Conservation (phyloP, 1,140 invertebrate genomes). For the Aphaenogaster floridana region DNA sequence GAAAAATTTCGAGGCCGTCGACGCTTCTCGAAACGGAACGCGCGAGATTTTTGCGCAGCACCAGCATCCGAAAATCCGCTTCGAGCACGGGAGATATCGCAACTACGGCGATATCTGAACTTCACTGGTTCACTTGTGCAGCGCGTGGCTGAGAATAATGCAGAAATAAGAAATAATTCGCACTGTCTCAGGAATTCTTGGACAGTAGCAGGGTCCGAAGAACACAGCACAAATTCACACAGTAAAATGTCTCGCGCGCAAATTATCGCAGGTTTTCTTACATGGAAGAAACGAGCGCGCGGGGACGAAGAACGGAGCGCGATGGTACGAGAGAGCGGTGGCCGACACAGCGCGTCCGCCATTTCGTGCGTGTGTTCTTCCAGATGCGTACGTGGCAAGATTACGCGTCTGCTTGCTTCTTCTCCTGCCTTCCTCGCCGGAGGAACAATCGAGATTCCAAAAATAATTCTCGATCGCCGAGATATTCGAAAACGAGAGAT, state of each 20-base stretch:
- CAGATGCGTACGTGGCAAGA: constrained; percentile 57
- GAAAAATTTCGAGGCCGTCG: neutral
- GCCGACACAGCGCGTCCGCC: constrained; percentile 41
- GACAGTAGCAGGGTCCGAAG: neutral
- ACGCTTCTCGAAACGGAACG: neutral
- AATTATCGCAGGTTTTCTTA: constrained; percentile 7
- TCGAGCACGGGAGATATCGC: constrained; percentile 10
- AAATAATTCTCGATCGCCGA: constrained; percentile 13
- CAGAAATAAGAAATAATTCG: neutral
- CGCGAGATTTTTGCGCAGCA: constrained; percentile 1
- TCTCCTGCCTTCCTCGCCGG: neutral
- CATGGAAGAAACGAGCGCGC: neutral
- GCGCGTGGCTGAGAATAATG: neutral
- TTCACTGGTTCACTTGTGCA: constrained; percentile 50
- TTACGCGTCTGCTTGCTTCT: constrained; percentile 32
- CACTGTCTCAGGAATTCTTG: neutral
- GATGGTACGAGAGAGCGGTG: constrained; percentile 24
- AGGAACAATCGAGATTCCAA: constrained; percentile 22
- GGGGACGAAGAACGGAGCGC: neutral
- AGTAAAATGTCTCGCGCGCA: constrained; percentile 24
- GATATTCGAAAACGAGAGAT: constrained; percentile 23
- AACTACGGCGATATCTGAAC: neutral
- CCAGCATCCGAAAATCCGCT: neutral
- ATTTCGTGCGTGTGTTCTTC: constrained; percentile 71
- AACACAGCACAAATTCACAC: constrained; percentile 66